These are phyloP conservation scores for Limnephilus lunatus DNA, from an alignment of 2,888 invertebrate genomes.

Conservation along the genomic window DNA sequence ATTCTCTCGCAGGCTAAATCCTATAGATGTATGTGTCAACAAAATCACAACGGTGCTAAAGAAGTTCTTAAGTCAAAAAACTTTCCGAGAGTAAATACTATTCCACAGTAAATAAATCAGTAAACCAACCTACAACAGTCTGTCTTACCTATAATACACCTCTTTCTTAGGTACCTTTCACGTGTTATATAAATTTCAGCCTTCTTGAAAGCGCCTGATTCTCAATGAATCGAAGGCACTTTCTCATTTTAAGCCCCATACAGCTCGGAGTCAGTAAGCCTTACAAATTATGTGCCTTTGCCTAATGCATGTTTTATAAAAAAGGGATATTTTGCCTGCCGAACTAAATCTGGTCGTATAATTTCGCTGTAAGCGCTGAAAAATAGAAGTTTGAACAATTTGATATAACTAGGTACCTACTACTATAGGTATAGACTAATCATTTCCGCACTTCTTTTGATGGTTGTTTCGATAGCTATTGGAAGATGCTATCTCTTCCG, in stretches of 20 bases:
- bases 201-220: constrained; percentile 16
- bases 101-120: background rate
- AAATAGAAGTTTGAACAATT: background rate
- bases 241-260: constrained; percentile 49
- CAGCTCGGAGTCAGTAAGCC: constrained; percentile 44
- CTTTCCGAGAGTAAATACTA: background rate
- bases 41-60: too few relatives aligned
- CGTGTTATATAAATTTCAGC: background rate
- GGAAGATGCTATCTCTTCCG: too few relatives aligned
- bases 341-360: constrained; percentile 32
- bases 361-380: constrained; percentile 36
- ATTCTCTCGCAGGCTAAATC: too few relatives aligned
- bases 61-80: background rate
- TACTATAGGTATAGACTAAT: background rate
- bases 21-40: too few relatives aligned
- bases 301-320: constrained; percentile 46
- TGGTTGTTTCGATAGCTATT: too few relatives aligned
- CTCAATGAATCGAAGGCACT: constrained; percentile 57
- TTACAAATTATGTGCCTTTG: constrained; percentile 52
- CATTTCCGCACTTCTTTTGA: background rate
- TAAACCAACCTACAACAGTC: too few relatives aligned
- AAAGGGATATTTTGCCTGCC: constrained; percentile 27
- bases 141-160: background rate
- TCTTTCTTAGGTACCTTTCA: background rate
- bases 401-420: background rate